Evolutionary conservation across 2,888 invertebrate species (phyloP).

Genomic region (Penaeus monodon): DNA sequence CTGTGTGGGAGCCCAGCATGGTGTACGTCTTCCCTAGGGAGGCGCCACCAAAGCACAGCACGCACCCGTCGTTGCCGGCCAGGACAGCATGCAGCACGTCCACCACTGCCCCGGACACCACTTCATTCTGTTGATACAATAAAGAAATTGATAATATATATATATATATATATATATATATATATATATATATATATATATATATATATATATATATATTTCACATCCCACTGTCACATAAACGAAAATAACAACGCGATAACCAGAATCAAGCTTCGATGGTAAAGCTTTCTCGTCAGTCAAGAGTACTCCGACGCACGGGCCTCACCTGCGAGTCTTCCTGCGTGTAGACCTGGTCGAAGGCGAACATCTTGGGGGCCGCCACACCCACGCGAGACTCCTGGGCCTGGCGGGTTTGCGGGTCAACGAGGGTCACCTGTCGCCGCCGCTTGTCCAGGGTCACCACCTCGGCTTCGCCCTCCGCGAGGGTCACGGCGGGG

Average conservation of each 20-base stretch:
- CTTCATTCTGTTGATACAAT: constrained; percentile 81
- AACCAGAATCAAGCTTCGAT: too few species aligned
- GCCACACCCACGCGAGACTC: constrained; percentile 75
- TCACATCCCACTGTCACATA: neutral
- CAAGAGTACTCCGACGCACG: too few species aligned
- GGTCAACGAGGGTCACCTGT: constrained; percentile 91
- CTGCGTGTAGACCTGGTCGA: constrained; percentile 92
- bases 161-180: too few species aligned
- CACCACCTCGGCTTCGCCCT: constrained; percentile 69
- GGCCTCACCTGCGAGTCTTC: constrained; percentile 87
- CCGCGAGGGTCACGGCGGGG: constrained; percentile 43
- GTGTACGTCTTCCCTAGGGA: constrained; percentile 71
- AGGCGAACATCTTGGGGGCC: constrained; percentile 98
- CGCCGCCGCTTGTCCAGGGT: constrained; percentile 92
- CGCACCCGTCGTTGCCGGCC: constrained; percentile 92
- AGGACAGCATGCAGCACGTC: constrained; percentile 96
- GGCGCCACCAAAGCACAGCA: constrained; percentile 82
- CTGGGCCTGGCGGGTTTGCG: constrained; percentile 68
- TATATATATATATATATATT: neutral
- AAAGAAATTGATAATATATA: too few species aligned
- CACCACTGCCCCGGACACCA: constrained; percentile 89
- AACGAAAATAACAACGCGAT: neutral
- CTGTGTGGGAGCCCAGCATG: constrained; percentile 72
- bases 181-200: too few species aligned
- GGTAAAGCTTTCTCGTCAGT: too few species aligned